phyloP scores from a whole-genome alignment of 2,888 invertebrate species.

The Orthosia gothica region DNA sequence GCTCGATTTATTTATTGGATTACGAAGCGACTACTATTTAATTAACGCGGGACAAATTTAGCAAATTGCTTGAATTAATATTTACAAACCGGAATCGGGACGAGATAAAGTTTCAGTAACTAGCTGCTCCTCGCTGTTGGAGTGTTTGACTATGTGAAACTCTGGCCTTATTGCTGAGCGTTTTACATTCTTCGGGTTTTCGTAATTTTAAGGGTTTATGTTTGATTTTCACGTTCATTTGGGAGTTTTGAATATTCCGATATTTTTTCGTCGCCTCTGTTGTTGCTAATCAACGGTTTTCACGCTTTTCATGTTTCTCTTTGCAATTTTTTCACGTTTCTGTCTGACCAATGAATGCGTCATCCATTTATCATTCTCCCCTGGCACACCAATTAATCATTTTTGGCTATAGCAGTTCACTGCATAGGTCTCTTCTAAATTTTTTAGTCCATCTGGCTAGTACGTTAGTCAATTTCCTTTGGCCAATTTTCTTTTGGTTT shows the following conservation, averaged over 20 bases:
- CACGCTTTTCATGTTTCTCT: slow-evolving; percentile 3
- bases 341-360: slow-evolving; percentile 11
- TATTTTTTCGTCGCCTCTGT: slow-evolving; percentile 1
- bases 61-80: slow-evolving; percentile 71
- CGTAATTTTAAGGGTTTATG: slow-evolving; percentile 38
- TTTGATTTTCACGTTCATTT: slow-evolving; percentile 37
- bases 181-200: slow-evolving; percentile 50
- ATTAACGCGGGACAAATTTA: slow-evolving; percentile 78
- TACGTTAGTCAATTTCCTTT: neutral
- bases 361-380: slow-evolving; percentile 22
- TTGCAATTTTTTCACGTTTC: slow-evolving; percentile 19
- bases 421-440: neutral
- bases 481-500: slow-evolving; percentile 26
- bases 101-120: slow-evolving; percentile 66
- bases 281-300: slow-evolving; percentile 2
- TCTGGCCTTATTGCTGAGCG: slow-evolving; percentile 41
- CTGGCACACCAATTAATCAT: slow-evolving; percentile 28
- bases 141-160: slow-evolving; percentile 56
- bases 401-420: slow-evolving; percentile 24
- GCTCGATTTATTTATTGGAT: slow-evolving; percentile 77
- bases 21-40: slow-evolving; percentile 76
- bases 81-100: slow-evolving; percentile 66
- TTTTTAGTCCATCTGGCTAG: slow-evolving; percentile 11
- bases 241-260: neutral
- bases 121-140: slow-evolving; percentile 54